These are phyloP conservation scores for Manis pentadactyla DNA, from an alignment of 2,797 vertebrate genomes.

Conservation along the genomic window DNA sequence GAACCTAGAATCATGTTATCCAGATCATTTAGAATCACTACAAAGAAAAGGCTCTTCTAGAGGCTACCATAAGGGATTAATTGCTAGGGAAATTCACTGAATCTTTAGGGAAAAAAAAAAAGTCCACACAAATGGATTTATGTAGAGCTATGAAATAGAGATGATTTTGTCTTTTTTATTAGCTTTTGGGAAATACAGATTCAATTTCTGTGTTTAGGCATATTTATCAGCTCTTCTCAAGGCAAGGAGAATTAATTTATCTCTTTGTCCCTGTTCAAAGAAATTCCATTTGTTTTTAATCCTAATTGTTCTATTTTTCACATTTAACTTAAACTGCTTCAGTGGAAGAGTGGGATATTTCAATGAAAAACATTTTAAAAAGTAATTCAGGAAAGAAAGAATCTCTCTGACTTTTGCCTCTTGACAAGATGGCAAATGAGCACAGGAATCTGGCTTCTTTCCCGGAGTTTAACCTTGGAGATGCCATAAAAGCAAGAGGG, in stretches of 20 bases:
- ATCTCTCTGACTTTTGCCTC: background rate
- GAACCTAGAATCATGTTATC: background rate
- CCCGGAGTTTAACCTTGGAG: constrained; percentile 49
- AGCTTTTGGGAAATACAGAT: background rate
- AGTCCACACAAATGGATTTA: background rate
- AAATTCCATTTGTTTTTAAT: constrained; percentile 36
- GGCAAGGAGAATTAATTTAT: background rate
- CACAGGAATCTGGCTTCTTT: constrained; percentile 27
- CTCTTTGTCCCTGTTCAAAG: background rate
- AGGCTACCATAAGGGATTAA: background rate
- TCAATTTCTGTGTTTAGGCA: background rate
- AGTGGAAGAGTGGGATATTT: background rate
- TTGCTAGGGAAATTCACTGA: background rate
- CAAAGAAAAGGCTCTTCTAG: background rate
- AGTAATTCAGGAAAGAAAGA: background rate
- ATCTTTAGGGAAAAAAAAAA: background rate
- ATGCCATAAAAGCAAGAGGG: background rate
- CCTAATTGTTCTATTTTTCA: background rate
- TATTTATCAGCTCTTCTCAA: background rate
- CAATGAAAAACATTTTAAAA: background rate
- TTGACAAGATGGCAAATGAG: background rate
- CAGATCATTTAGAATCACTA: background rate
- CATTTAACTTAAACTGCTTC: background rate
- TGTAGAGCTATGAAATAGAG: background rate
- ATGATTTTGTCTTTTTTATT: background rate